Percentiles rank a stretch among this genome's conserved stretches.
Evolutionary conservation across 2,113 vertebrate genomes (phyloP).

Genomic region (human): DNA sequence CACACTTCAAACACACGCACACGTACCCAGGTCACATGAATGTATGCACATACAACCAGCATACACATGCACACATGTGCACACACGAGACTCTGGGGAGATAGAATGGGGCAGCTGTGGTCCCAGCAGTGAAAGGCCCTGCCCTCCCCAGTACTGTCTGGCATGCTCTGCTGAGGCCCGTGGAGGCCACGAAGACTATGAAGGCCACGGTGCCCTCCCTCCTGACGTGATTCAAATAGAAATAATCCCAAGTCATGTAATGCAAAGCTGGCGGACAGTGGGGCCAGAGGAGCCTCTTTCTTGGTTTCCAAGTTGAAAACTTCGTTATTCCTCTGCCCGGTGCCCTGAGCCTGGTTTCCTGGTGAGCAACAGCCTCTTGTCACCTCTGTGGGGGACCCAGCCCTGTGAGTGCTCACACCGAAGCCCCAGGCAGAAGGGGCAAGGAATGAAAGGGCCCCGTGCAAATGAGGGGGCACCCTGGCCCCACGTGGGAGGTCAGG

Average conservation of each 20-base stretch:
- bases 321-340: not conserved
- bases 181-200: rapidly evolving
- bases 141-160: rapidly evolving
- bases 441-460: rapidly evolving
- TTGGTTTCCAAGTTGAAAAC: too few relatives aligned
- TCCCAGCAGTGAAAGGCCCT: rapidly evolving
- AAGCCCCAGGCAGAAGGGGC: not conserved
- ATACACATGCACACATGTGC: not conserved
- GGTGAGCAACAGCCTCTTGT: not conserved
- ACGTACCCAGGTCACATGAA: too few relatives aligned
- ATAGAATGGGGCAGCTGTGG: not conserved
- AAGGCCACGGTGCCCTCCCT: rapidly evolving
- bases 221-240: not conserved
- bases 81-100: not conserved
- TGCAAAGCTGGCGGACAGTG: rapidly evolving
- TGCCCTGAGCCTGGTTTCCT: too few relatives aligned
- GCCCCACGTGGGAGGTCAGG: rapidly evolving
- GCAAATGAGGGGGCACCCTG: not conserved
- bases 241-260: rapidly evolving
- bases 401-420: not conserved
- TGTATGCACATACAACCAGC: too few relatives aligned
- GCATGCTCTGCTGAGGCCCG: not conserved
- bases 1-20: rapidly evolving
- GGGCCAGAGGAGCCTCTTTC: too few relatives aligned
- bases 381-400: rapidly evolving